Base-by-base conservation (phyloP, 2,888 invertebrate genomes). In the Noctua janthina region DNA sequence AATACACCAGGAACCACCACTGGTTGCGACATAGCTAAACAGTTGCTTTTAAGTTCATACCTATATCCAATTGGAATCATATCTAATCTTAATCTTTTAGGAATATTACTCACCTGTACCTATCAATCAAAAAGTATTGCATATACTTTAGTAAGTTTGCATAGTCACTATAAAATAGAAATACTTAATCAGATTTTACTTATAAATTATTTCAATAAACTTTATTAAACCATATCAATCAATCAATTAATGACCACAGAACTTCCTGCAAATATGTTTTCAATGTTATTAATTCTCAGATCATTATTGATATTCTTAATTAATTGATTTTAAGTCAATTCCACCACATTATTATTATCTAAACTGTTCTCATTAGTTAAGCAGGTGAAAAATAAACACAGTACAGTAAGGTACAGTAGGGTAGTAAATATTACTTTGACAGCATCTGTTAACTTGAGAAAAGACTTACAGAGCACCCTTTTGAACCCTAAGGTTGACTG, bases 301-400 rank as follows among this genome's bases (percentile, higher is more conserved):
- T 39, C 11, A 76, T 67, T 43, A 0, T 78, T 78, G 29, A 59
- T 78, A 51, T 62, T 56, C 2, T 20, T 67, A 29, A 64, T 69
- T 69, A 46, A 70, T 54, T 78, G 23, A 62, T 69, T 10, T 10
- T n/a, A 17, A 29, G 43, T 43, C 17, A 39, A 43, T 56, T 59
- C 13, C 17, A 17, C 1, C 78, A 17, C n/a, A 62, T 78, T 51
- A 78, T 29, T 43, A 23, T 13, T 13, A 74, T 39, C 35, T 35
- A 13, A 43, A 51, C 43, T 64, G 15, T 17, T 54, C 4, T 43
- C 7, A 64, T 64, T 62, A 62, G 1, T 11, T 76, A 1, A 5
- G 2, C 7, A 35, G 35, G 39, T 64, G 17, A 54, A 29, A 76
- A 59, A 62, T n/a, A 43, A 74, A 51, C 23, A 71, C 7, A 62